Evolutionary conservation across 2,113 vertebrate species (phyloP).

Genomic region (Peromyscus polionotus): DNA sequence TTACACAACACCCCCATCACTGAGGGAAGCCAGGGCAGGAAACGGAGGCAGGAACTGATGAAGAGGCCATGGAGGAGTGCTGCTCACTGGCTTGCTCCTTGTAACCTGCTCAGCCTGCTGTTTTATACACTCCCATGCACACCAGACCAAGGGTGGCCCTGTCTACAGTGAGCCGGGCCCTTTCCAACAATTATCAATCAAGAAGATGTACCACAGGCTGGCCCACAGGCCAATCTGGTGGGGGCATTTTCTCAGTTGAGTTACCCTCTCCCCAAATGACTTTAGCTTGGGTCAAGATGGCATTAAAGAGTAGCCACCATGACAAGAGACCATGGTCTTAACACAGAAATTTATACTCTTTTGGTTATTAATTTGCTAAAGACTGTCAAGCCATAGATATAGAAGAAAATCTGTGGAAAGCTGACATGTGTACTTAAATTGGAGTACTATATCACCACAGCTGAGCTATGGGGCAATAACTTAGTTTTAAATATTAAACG

Average conservation of each 20-base stretch:
- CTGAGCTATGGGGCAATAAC: constrained; percentile 21
- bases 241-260: not conserved
- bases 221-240: not conserved
- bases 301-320: not conserved
- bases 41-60: not conserved
- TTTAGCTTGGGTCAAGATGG: not conserved
- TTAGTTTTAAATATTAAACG: constrained; percentile 71
- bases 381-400: constrained; percentile 41
- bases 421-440: constrained; percentile 40
- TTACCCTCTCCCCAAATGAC: not conserved
- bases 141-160: not conserved
- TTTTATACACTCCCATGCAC: not conserved
- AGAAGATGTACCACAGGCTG: not conserved
- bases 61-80: not conserved
- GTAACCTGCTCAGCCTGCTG: not conserved
- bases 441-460: constrained; percentile 26
- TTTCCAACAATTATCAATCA: not conserved
- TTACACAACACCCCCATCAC: not conserved
- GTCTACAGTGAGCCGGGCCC: not conserved
- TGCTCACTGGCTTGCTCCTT: not conserved
- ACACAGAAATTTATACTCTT: not conserved
- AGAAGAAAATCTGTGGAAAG: constrained; percentile 70
- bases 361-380: constrained; percentile 67
- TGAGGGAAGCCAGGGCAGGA: not conserved
- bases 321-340: not conserved